Conservation (phyloP, 2,113 vertebrate species). For the Eulacestoma nigropectus region DNA sequence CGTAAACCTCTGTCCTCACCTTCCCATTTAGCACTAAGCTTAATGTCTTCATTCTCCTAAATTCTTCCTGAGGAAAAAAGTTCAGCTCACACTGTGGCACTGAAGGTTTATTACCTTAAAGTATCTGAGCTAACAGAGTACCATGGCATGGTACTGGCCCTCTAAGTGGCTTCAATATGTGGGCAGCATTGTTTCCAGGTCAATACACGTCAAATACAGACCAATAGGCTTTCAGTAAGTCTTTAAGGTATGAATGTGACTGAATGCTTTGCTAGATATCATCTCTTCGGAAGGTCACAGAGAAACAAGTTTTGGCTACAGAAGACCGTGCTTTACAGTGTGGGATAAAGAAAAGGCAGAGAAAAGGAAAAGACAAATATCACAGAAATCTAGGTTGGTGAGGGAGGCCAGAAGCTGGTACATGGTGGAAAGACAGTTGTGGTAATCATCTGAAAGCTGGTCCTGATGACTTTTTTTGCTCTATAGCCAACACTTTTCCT, state of each 20-base stretch:
- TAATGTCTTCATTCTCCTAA: not conserved
- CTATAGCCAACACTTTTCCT: not conserved
- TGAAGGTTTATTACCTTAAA: not conserved
- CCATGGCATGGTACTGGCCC: not conserved
- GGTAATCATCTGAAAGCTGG: not conserved
- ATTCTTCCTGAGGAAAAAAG: not conserved
- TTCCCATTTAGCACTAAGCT: not conserved
- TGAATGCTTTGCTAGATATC: not conserved
- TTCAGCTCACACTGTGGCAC: not conserved
- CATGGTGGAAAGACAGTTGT: not conserved
- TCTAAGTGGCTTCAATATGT: not conserved
- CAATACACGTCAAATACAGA: no score
- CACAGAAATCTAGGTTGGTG: not conserved
- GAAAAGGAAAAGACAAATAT: not conserved
- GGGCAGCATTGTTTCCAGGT: not conserved
- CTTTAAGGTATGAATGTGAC: not conserved
- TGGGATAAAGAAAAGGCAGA: not conserved
- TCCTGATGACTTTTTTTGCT: not conserved
- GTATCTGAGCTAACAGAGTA: not conserved
- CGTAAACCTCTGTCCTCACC: not conserved
- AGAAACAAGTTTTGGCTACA: not conserved
- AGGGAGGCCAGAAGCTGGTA: not conserved
- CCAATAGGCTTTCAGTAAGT: not conserved
- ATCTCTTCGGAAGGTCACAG: not conserved
- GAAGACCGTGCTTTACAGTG: not conserved